These are phyloP conservation scores for Progne subis DNA, from an alignment of 2,113 vertebrate genomes.

Conservation along the genomic window DNA sequence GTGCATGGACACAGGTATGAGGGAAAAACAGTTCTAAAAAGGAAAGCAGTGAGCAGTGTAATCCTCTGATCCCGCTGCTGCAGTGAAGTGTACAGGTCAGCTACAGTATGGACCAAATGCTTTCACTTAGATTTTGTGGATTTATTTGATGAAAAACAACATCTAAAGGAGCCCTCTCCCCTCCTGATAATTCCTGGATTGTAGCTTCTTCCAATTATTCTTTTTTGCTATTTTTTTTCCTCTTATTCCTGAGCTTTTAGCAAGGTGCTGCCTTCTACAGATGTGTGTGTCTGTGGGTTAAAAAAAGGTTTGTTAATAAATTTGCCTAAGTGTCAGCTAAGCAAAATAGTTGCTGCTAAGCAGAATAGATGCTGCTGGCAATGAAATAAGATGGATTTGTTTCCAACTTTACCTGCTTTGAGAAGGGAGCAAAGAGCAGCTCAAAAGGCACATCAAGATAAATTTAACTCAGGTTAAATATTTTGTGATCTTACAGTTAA, in stretches of 20 bases:
- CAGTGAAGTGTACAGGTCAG: rapidly evolving
- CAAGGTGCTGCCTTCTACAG: neutral
- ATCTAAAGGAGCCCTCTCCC: rapidly evolving
- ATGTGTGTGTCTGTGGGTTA: neutral
- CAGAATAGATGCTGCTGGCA: neutral
- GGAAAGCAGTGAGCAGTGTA: neutral
- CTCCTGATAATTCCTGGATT: neutral
- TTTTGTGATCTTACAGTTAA: constrained; percentile 9
- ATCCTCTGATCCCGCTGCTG: neutral
- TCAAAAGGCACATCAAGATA: neutral
- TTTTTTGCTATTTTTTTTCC: neutral
- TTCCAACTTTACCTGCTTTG: neutral
- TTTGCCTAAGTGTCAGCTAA: neutral
- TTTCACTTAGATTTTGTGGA: neutral
- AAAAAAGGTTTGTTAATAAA: constrained; percentile 33
- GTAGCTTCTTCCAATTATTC: neutral
- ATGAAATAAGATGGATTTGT: neutral
- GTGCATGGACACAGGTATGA: neutral
- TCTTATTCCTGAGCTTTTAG: neutral
- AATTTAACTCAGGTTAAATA: constrained; percentile 44
- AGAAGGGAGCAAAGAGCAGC: neutral
- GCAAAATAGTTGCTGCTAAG: neutral
- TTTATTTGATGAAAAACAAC: neutral
- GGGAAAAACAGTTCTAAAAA: neutral
- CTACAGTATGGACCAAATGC: rapidly evolving